Percentiles rank a stretch among this genome's conserved stretches.
phyloP scores from a whole-genome alignment of 1,140 invertebrate species.

The Streblospio benedicti region DNA sequence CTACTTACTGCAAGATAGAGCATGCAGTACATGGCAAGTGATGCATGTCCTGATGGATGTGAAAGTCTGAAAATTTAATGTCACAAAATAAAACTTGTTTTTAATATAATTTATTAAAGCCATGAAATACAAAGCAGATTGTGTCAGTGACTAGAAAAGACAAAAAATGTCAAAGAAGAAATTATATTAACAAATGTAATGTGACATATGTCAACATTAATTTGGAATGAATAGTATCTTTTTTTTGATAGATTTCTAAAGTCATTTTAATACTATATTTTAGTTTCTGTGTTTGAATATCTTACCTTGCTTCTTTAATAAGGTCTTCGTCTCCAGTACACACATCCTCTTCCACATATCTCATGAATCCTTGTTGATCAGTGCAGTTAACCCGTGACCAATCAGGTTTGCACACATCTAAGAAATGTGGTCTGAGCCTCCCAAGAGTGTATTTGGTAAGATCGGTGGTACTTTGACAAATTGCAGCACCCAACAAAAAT shows the following conservation, averaged over 20 bases:
- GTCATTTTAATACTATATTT: too few relatives aligned
- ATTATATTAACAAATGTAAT: too few relatives aligned
- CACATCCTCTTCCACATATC: conserved; percentile 5
- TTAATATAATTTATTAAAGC: not conserved
- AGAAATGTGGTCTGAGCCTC: conserved; percentile 80
- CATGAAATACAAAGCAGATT: too few relatives aligned
- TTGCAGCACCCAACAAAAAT: conserved; percentile 73
- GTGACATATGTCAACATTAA: too few relatives aligned
- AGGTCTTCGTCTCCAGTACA: conserved; percentile 7
- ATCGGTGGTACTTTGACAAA: conserved; percentile 70
- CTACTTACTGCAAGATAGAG: conserved; percentile 46
- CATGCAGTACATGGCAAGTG: conserved; percentile 50
- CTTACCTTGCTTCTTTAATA: not conserved
- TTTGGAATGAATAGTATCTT: too few relatives aligned
- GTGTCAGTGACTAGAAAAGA: too few relatives aligned
- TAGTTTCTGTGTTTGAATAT: too few relatives aligned
- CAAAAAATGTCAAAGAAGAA: too few relatives aligned
- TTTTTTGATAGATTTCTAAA: too few relatives aligned
- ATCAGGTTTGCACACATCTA: conserved; percentile 50
- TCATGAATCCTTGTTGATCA: not conserved
- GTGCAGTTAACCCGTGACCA: conserved; percentile 16
- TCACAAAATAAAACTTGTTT: not conserved
- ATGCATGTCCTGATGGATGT: conserved; percentile 56
- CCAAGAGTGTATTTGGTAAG: conserved; percentile 86
- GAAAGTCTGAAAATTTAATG: conserved; percentile 38